Base-by-base conservation (phyloP, 2,797 vertebrate genomes). In the Petrocephalus schoutedeni region DNA sequence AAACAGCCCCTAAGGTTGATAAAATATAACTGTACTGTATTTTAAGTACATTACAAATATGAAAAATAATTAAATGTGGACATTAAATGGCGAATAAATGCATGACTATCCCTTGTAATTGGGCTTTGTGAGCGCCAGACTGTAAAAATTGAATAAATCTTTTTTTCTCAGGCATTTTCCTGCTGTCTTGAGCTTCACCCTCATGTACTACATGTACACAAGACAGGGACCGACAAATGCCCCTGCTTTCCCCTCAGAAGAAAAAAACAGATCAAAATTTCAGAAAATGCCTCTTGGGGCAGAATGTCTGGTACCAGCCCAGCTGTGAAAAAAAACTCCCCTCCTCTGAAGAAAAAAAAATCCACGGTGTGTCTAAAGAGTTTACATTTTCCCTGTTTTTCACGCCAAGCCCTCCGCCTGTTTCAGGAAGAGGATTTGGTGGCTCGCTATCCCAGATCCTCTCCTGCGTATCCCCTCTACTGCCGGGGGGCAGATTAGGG, bases 391-490 rank as follows among this genome's bases (percentile, higher is more conserved):
- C 16, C 28, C 32, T 41, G 51, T 36, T 41, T 77, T 80, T 82
- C 89, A 89, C 89, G 88, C 87, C 59, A 86, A 95, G 95, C 95
- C 94, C 94, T 94, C 94, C 95, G 95, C 94, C 95, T 95, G 95
- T 96, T 95, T 95, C 93, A 95, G 94, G 92, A 95, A 95, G 94
- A 95, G 95, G 95, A 96, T 96, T 95, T 95, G 94, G 94, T 95
- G 95, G 95, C 95, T 95, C 93, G 89, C 93, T 92, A 95, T 95
- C 95, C 95, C 94, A 94, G 93, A 77, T 87, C 67, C 64, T 82
- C 91, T 87, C 32, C 54, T 10, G 51, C 8, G 53, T 28, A 87
- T 87, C 87, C 53, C 56, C 51, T 82, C 87, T 5, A n/a, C 32
- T 21, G 87, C 87, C 71, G 16, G 53, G 10, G 87, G 95, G 93